These are phyloP conservation scores for Tenualosa ilisha DNA, from an alignment of 2,797 vertebrate genomes.

Conservation along the genomic window DNA sequence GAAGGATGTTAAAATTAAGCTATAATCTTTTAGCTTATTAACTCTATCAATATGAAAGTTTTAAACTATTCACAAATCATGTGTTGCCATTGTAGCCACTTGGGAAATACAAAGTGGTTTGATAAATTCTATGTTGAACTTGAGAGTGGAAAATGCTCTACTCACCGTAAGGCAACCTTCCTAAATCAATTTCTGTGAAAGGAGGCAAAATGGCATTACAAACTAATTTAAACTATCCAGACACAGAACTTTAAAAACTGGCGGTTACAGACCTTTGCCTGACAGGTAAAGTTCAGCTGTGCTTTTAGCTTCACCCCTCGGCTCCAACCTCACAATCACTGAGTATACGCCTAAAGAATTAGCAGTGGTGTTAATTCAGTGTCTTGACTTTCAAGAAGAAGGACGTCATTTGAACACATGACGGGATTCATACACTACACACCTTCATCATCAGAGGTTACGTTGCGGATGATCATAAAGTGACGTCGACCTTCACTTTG, in stretches of 20 bases:
- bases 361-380: slow-evolving; percentile 67
- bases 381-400: slow-evolving; percentile 24
- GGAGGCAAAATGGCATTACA: slow-evolving; percentile 54
- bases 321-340: slow-evolving; percentile 95
- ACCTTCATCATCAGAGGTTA: slow-evolving; percentile 97
- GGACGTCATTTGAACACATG: slow-evolving; percentile 39
- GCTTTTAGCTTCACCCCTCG: slow-evolving; percentile 96
- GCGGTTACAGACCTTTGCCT: slow-evolving; percentile 86
- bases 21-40: background rate
- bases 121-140: background rate
- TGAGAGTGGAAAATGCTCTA: slow-evolving; percentile 43
- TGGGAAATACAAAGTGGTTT: background rate
- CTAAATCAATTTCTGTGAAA: slow-evolving; percentile 92
- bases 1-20: slow-evolving; percentile 52
- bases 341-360: slow-evolving; percentile 92
- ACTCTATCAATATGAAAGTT: background rate
- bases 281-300: slow-evolving; percentile 96
- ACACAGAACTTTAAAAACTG: slow-evolving; percentile 58
- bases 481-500: slow-evolving; percentile 92
- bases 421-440: slow-evolving; percentile 61
- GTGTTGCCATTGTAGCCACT: background rate
- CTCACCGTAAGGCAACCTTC: slow-evolving; percentile 89
- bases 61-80: background rate
- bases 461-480: slow-evolving; percentile 98
- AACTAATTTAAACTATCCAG: slow-evolving; percentile 30